phyloP scores from a whole-genome alignment of 2,113 vertebrate genomes.

The Gymnogyps californianus region DNA sequence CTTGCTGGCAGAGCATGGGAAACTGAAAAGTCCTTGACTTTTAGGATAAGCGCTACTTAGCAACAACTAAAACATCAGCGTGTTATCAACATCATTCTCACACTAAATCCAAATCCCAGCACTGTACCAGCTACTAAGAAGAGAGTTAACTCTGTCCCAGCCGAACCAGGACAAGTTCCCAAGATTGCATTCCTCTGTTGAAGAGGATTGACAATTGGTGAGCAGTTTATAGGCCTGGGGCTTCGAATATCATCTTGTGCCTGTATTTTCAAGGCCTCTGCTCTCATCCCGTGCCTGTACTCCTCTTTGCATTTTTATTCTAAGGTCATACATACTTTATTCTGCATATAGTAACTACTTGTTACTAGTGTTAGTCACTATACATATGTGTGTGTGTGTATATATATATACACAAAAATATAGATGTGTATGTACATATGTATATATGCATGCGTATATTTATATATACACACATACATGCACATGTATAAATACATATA shows the following conservation, averaged over 20 bases:
- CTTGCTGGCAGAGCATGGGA: too few relatives aligned
- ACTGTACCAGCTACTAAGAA: too few relatives aligned
- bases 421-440: not conserved
- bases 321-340: not conserved
- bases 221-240: not conserved
- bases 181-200: not conserved
- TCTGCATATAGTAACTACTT: not conserved
- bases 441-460: not conserved
- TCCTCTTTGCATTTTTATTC: not conserved
- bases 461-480: not conserved
- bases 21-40: too few relatives aligned
- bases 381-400: not conserved
- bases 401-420: not conserved
- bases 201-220: not conserved
- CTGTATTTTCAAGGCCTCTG: not conserved
- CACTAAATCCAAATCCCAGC: too few relatives aligned
- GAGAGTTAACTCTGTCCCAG: too few relatives aligned
- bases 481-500: not conserved
- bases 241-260: not conserved
- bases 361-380: not conserved
- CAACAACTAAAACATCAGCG: too few relatives aligned
- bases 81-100: too few relatives aligned
- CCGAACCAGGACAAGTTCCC: not conserved
- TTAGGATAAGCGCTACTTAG: too few relatives aligned
- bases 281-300: not conserved